Percentiles rank a stretch among this genome's conserved stretches.
These are phyloP conservation scores for Philypnodon macrostomus DNA, from an alignment of 2,797 vertebrate genomes.

Conservation along the genomic window DNA sequence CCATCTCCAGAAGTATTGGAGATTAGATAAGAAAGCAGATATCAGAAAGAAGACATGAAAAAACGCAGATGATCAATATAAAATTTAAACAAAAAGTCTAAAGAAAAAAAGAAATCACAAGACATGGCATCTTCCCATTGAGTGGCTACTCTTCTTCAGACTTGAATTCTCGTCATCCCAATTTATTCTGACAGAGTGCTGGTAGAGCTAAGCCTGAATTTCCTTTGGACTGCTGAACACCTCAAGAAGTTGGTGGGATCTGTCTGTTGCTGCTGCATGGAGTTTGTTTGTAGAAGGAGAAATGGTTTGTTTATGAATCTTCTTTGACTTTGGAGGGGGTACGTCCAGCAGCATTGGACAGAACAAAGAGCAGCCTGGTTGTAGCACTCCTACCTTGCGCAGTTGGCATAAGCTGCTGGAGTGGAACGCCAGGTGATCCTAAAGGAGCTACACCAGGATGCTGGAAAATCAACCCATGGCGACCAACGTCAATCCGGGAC, in stretches of 20 bases:
- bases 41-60: slow-evolving; percentile 66
- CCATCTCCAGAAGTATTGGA: slow-evolving; percentile 59
- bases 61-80: slow-evolving; percentile 62
- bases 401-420: slow-evolving; percentile 99
- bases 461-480: slow-evolving; percentile 99
- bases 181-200: slow-evolving; percentile 63
- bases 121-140: slow-evolving; percentile 78
- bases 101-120: slow-evolving; percentile 61
- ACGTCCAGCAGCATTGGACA: slow-evolving; percentile 79
- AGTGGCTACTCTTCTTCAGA: slow-evolving; percentile 75
- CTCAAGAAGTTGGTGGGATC: slow-evolving; percentile 65
- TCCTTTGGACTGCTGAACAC: slow-evolving; percentile 64
- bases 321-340: slow-evolving; percentile 56
- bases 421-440: slow-evolving; percentile 92
- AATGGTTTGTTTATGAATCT: slow-evolving; percentile 52
- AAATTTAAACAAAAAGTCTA: slow-evolving; percentile 38
- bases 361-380: slow-evolving; percentile 74
- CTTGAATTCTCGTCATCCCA: slow-evolving; percentile 70
- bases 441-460: slow-evolving; percentile 93
- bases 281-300: slow-evolving; percentile 65
- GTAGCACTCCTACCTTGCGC: slow-evolving; percentile 95
- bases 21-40: slow-evolving; percentile 58
- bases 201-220: slow-evolving; percentile 68
- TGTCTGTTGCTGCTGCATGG: slow-evolving; percentile 66
- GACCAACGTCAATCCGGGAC: slow-evolving; percentile 98